Evolutionary conservation across 2,113 vertebrate species (phyloP).

Genomic region (Pygoscelis adeliae): DNA sequence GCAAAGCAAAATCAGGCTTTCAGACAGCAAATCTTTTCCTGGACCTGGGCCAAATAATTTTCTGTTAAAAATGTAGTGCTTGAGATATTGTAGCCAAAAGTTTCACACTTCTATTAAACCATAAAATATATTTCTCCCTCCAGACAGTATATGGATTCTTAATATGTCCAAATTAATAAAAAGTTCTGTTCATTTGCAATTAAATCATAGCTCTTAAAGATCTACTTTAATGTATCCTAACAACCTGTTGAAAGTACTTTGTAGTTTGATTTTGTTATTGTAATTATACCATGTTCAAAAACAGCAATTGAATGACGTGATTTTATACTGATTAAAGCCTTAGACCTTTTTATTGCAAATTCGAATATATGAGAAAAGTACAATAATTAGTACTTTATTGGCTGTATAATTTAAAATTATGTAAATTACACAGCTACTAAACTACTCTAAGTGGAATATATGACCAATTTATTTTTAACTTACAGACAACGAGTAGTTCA

Average conservation of each 20-base stretch:
- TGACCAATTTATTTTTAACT: conserved; percentile 22
- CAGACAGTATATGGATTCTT: background rate
- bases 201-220: background rate
- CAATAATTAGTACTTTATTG: conserved; percentile 30
- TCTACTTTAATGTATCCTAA: background rate
- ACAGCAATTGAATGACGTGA: background rate
- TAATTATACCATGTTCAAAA: conserved; percentile 29
- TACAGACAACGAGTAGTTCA: background rate
- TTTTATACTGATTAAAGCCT: conserved; percentile 19
- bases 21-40: background rate
- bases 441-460: background rate
- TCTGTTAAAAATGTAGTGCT: background rate
- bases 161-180: background rate
- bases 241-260: background rate
- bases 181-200: background rate
- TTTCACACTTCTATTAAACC: background rate
- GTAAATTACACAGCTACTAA: conserved; percentile 26
- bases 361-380: conserved; percentile 16
- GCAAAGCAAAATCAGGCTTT: background rate
- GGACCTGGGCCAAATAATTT: background rate
- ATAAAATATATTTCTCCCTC: background rate
- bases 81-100: background rate
- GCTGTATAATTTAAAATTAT: conserved; percentile 43
- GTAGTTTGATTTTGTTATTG: conserved; percentile 8
- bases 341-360: conserved; percentile 26